Conservation (phyloP, 1,140 invertebrate species). For the Formica selysi region DNA sequence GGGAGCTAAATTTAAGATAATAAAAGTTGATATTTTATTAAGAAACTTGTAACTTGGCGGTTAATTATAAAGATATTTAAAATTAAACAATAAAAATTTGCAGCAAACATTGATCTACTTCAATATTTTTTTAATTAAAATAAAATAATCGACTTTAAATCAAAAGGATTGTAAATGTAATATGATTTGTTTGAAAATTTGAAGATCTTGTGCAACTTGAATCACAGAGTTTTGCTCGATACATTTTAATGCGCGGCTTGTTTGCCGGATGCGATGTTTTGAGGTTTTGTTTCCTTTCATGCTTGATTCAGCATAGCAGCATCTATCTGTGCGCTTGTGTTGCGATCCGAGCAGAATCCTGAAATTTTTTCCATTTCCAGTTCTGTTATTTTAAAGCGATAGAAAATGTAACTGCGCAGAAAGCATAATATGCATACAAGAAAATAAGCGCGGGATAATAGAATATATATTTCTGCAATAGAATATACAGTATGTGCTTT, state of each 20-base stretch:
- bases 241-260: constrained; percentile 49
- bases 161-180: background rate
- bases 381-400: constrained; percentile 25
- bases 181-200: background rate
- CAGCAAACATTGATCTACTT: background rate
- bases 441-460: constrained; percentile 38
- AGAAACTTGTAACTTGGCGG: background rate
- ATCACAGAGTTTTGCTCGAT: background rate
- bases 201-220: background rate
- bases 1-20: background rate
- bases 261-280: constrained; percentile 17
- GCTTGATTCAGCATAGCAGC: background rate
- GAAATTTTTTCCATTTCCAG: constrained; percentile 40
- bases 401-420: constrained; percentile 19
- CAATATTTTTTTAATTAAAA: background rate
- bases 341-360: background rate
- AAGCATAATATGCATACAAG: background rate
- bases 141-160: background rate
- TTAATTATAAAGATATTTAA: constrained; percentile 2
- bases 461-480: constrained; percentile 39
- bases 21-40: background rate
- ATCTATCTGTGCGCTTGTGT: background rate
- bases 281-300: constrained; percentile 12
- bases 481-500: constrained; percentile 26
- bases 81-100: background rate